Conservation (phyloP, 2,888 invertebrate genomes). For the Andrena marginata region DNA sequence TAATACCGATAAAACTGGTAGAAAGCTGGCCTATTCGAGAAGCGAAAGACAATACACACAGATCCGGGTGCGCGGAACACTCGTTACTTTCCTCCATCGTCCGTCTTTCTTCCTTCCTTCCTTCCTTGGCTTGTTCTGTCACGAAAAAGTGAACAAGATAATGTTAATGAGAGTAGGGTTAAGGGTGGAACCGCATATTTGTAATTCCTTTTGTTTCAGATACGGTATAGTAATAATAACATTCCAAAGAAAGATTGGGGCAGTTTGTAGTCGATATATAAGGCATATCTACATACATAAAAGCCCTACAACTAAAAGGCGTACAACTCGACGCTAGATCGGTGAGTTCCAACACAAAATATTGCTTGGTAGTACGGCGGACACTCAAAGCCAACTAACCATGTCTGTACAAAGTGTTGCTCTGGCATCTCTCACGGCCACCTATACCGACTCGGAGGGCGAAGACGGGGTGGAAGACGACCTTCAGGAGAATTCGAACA, state of each 20-base stretch:
- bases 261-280: slow-evolving; percentile 45
- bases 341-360: slow-evolving; percentile 84
- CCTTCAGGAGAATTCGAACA: slow-evolving; percentile 86
- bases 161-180: not conserved
- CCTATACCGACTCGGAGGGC: slow-evolving; percentile 96
- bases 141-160: not conserved
- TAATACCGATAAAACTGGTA: not conserved
- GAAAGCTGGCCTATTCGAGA: not conserved
- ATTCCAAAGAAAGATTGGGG: slow-evolving; percentile 55
- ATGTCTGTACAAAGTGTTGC: slow-evolving; percentile 87
- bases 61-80: not conserved
- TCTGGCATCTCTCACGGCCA: slow-evolving; percentile 94
- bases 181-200: not conserved
- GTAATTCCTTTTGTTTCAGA: slow-evolving; percentile 42
- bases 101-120: not conserved
- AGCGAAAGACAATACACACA: not conserved
- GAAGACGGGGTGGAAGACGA: slow-evolving; percentile 91
- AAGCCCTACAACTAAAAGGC: slow-evolving; percentile 65
- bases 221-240: slow-evolving; percentile 47
- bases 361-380: slow-evolving; percentile 83
- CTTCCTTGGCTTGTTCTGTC: not conserved
- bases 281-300: slow-evolving; percentile 47
- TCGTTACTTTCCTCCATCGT: not conserved
- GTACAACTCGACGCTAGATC: slow-evolving; percentile 75
- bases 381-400: slow-evolving; percentile 84